Evolutionary conservation across 1,140 invertebrate species (phyloP).

Genomic region (Drosophila pectinifera): DNA sequence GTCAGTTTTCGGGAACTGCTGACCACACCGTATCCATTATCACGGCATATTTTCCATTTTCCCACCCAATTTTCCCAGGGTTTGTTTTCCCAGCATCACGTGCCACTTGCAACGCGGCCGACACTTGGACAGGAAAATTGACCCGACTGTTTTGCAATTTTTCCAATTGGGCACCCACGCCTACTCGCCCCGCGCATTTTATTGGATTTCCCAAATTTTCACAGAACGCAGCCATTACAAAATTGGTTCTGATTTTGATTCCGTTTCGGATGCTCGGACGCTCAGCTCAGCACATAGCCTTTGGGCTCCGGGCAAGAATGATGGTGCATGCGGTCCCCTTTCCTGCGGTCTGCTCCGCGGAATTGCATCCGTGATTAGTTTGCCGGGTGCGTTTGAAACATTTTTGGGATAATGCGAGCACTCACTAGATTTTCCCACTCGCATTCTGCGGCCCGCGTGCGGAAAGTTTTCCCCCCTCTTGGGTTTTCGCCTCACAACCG

Average conservation of each 20-base stretch:
- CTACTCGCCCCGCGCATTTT: conserved; percentile 28
- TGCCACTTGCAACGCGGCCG: neutral
- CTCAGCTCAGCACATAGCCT: conserved; percentile 1
- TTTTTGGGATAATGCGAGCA: conserved; percentile 32
- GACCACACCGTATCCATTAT: conserved; percentile 23
- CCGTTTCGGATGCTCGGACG: conserved; percentile 2
- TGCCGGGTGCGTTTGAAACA: conserved; percentile 25
- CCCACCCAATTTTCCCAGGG: too few species aligned
- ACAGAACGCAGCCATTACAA: conserved; percentile 33
- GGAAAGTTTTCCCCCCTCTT: conserved; percentile 3
- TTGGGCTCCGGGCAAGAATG: neutral
- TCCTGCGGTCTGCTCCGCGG: conserved; percentile 4
- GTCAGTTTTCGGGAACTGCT: conserved; percentile 14
- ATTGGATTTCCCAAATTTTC: conserved; percentile 46
- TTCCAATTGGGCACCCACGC: conserved; percentile 46
- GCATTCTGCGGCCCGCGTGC: conserved; percentile 33
- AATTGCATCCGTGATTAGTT: conserved; percentile 52
- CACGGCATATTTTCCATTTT: neutral
- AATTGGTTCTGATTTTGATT: conserved; percentile 36
- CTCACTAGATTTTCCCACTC: neutral
- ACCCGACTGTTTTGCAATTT: conserved; percentile 44
- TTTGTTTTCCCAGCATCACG: conserved; percentile 6
- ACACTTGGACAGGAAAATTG: conserved; percentile 22
- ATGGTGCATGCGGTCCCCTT: conserved; percentile 13
- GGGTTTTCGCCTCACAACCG: conserved; percentile 5